These are phyloP conservation scores for Cryptocephalus primarius DNA, from an alignment of 2,888 invertebrate species.

Conservation along the genomic window DNA sequence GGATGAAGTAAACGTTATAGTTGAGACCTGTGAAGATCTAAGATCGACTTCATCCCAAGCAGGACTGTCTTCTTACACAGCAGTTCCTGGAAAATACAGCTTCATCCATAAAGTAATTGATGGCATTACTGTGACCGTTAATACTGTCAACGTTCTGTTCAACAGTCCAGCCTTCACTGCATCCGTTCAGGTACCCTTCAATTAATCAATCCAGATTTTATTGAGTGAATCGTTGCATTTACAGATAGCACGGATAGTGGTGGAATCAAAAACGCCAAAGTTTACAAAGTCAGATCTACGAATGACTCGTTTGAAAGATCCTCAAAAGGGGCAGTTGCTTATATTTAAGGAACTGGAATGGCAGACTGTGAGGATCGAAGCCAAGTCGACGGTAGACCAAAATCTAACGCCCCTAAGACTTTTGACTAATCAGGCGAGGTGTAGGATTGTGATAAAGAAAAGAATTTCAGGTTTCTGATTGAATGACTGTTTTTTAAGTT, in stretches of 20 bases:
- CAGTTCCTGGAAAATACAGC: slow-evolving; percentile 62
- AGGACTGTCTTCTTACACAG: slow-evolving; percentile 44
- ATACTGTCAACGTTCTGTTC: slow-evolving; percentile 89
- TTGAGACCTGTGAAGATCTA: slow-evolving; percentile 86
- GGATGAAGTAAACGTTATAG: slow-evolving; percentile 86
- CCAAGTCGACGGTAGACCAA: slow-evolving; percentile 67
- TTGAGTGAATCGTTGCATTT: not conserved
- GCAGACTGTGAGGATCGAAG: slow-evolving; percentile 95
- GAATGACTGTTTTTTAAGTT: not conserved
- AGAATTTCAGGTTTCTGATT: slow-evolving; percentile 58
- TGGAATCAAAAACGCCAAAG: slow-evolving; percentile 88
- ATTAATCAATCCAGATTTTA: slow-evolving; percentile 1
- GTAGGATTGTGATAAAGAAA: slow-evolving; percentile 93
- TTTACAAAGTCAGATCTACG: slow-evolving; percentile 83
- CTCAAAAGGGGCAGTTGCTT: slow-evolving; percentile 76
- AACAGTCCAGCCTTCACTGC: slow-evolving; percentile 91
- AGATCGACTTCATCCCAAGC: slow-evolving; percentile 50
- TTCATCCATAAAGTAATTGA: slow-evolving; percentile 92
- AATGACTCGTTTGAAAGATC: slow-evolving; percentile 84
- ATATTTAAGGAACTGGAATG: slow-evolving; percentile 96
- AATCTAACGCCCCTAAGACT: slow-evolving; percentile 80
- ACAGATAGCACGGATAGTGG: slow-evolving; percentile 82
- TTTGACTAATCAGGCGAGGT: slow-evolving; percentile 87
- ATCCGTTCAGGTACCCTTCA: slow-evolving; percentile 70
- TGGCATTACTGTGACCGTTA: slow-evolving; percentile 92